Base-by-base conservation (phyloP, 2,888 invertebrate genomes). In the Clanis bilineata region DNA sequence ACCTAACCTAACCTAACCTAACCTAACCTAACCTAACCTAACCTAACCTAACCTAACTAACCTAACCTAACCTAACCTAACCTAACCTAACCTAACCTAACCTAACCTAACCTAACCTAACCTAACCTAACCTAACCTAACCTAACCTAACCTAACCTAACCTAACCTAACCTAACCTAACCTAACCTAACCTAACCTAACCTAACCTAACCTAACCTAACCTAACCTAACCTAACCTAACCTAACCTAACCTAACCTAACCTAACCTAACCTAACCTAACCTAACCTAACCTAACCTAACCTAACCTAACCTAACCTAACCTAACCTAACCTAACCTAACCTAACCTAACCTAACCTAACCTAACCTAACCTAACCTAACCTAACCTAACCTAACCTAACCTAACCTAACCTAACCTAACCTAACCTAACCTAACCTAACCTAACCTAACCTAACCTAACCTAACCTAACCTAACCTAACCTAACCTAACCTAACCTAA, bases 221-320 rank as follows among this genome's bases (percentile, higher is more conserved):
- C 28, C 28, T 28, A 63, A 64, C 64, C 66, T 64, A 63, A 64
- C 64, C 66, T 64, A 63, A 64, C 28, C 28, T 28, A 28, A 28
- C 28, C 28, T 28, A 28, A 28, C 28, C 28, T 28, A 28, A 28
- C 66, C 28, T 28, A 28, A 28, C 28, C 28, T 64, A 64, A 64
- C 66, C 66, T 66, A 64, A 64, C 66, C 68, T 68, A 66, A 66
- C 68, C 68, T 68, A 65, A 64, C 67, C 65, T 64, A 63, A 65
- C 67, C 67, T 67, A 64, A 28, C 28, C 67, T 67, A 64, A 63
- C 67, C 67, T 64, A 65, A 65, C 67, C 67, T 67, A 63, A 63
- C 66, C 65, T 65, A 63, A 62, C 65, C 65, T 65, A 62, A 63
- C 65, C 60, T 64, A 64, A 65, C 69, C 66, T 66, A 65, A 63